phyloP scores from a whole-genome alignment of 2,113 vertebrate genomes.

The Anseranas semipalmata region DNA sequence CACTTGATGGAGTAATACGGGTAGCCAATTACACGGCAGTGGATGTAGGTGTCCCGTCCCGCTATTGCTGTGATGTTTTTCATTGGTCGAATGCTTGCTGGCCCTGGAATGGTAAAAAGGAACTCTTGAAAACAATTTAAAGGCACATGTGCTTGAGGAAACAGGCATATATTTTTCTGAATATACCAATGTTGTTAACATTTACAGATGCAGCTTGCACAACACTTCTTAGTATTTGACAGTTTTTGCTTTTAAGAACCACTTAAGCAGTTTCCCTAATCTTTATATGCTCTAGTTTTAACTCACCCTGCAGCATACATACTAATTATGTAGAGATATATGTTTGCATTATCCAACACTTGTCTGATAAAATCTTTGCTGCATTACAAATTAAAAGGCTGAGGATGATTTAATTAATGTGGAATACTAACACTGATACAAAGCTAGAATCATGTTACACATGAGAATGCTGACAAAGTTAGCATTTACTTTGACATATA shows the following conservation, averaged over 20 bases:
- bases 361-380: constrained; percentile 32
- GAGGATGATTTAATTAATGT: constrained; percentile 30
- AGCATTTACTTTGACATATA: neutral
- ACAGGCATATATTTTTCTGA: neutral
- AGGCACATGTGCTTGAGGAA: neutral
- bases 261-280: constrained; percentile 39
- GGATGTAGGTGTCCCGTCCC: constrained; percentile 93
- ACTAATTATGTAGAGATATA: neutral
- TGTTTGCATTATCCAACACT: neutral
- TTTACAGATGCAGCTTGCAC: neutral
- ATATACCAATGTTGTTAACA: neutral
- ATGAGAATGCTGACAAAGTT: neutral
- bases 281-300: constrained; percentile 45
- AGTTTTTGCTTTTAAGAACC: constrained; percentile 35
- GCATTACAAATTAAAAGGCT: constrained; percentile 34
- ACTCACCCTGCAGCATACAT: constrained; percentile 31
- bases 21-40: constrained; percentile 97
- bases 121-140: constrained; percentile 78
- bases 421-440: neutral
- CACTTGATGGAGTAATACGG: constrained; percentile 99
- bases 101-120: constrained; percentile 83
- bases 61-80: constrained; percentile 98
- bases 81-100: constrained; percentile 96
- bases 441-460: neutral
- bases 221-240: neutral